Base-by-base conservation (phyloP, 1,140 invertebrate genomes). In the Temnothorax longispinosus region DNA sequence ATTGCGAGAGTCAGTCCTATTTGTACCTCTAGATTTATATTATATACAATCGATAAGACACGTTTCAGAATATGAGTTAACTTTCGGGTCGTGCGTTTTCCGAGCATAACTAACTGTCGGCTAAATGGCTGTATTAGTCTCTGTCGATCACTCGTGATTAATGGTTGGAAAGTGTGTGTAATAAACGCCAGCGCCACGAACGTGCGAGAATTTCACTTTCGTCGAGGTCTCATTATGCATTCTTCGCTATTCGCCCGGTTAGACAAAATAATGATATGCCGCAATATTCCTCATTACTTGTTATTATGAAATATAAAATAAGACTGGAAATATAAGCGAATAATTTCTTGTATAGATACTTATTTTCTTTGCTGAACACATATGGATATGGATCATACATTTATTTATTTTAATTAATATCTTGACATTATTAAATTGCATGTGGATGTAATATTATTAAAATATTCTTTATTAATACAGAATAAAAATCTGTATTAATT, bases 111-210 rank as follows among this genome's bases (percentile, higher is more conserved):
- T 74, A 82, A 72, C 52, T n/a, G 56, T 74, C 32, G 54, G 56
- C 69, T 84, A 84, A 84, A 84, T 84, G 56, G 69, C 80, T 84
- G 32, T 84, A 84, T 84, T 84, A 84, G 80, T 84, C 80, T 84
- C 67, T 84, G 80, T 84, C 80, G 69, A 84, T 84, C 80, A 84
- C 32, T 18, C 44, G 69, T 84, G 80, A 84, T 84, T 84, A 84
- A 84, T 84, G 80, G 80, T 75, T 75, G 69, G 80, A 84, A 84
- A 84, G 80, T 84, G 80, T 80, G 77, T 50, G 80, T 84, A 84
- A 84, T 84, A 84, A 84, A 84, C 69, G 80, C 80, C 80, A 84
- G 69, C 41, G 38, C 67, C 32, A 41, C 80, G 44, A 84, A 84
- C 80, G 80, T 84, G 80, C 54, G 80, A 62, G 80, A 84, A 84